phyloP scores from a whole-genome alignment of 1,140 invertebrate species.

The Anoplolepis gracilipes region DNA sequence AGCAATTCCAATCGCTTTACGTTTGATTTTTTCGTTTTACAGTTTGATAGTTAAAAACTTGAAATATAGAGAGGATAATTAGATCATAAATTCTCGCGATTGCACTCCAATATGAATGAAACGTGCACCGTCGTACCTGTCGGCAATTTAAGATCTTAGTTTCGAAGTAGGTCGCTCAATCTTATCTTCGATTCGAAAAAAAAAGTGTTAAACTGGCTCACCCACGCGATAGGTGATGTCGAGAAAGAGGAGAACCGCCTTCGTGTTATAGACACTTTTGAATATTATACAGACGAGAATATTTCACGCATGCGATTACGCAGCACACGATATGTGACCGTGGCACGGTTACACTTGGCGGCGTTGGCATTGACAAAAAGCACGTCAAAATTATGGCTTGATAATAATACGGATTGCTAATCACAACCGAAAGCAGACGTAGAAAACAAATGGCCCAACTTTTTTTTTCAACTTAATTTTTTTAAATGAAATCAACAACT shows the following conservation, averaged over 20 bases:
- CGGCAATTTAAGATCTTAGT: background rate
- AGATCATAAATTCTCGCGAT: background rate
- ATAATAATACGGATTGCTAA: slow-evolving; percentile 12
- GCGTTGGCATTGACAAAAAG: slow-evolving; percentile 26
- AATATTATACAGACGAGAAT: background rate
- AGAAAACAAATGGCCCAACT: background rate
- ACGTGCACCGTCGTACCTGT: background rate
- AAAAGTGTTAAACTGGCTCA: slow-evolving; percentile 58
- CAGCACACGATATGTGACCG: slow-evolving; percentile 2
- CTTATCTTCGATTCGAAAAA: slow-evolving; percentile 20
- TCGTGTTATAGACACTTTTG: background rate
- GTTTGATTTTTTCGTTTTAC: too few relatives aligned
- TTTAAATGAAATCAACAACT: background rate
- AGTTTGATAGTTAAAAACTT: background rate
- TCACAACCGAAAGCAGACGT: background rate
- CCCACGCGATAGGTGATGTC: slow-evolving; percentile 71
- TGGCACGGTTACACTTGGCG: slow-evolving; percentile 32
- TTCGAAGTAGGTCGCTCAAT: slow-evolving; percentile 63
- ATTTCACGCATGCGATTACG: background rate
- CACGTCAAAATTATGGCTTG: background rate
- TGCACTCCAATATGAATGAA: too few relatives aligned
- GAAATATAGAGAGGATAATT: background rate
- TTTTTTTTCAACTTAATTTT: background rate
- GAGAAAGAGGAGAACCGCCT: background rate
- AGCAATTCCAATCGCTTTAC: too few relatives aligned